phyloP scores from a whole-genome alignment of 2,888 invertebrate species.

The Gnatocerus cornutus region DNA sequence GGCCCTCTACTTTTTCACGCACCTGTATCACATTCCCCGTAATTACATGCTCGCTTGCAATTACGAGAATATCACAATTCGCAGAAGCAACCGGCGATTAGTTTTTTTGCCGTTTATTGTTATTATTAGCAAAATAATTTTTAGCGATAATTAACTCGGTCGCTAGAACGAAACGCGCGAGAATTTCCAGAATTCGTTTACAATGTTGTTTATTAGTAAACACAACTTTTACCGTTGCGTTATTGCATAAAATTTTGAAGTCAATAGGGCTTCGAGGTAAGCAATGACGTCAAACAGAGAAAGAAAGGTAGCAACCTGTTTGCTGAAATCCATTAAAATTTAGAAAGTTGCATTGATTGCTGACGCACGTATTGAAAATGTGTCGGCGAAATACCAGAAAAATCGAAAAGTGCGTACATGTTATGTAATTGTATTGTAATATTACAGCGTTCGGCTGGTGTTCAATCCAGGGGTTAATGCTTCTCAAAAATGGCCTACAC shows the following conservation, averaged over 20 bases:
- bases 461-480: not conserved
- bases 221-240: too few relatives aligned
- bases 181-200: too few relatives aligned
- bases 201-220: too few relatives aligned
- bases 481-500: too few relatives aligned
- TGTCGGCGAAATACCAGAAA: constrained; percentile 9
- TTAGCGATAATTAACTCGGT: not conserved
- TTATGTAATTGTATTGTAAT: too few relatives aligned
- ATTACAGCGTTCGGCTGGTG: too few relatives aligned
- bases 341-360: constrained; percentile 32
- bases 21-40: not conserved
- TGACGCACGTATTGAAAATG: constrained; percentile 23
- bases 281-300: constrained; percentile 15
- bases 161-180: not conserved
- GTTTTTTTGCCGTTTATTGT: not conserved
- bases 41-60: not conserved
- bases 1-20: too few relatives aligned
- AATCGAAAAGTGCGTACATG: constrained; percentile 3
- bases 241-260: not conserved
- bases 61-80: not conserved
- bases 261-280: constrained; percentile 12
- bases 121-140: not conserved
- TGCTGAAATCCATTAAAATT: not conserved
- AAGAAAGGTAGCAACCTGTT: constrained; percentile 12
- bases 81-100: not conserved